Percentiles rank a stretch among this genome's conserved stretches.
Evolutionary conservation across 2,797 vertebrate genomes (phyloP).

Genomic region (Paguma larvata): DNA sequence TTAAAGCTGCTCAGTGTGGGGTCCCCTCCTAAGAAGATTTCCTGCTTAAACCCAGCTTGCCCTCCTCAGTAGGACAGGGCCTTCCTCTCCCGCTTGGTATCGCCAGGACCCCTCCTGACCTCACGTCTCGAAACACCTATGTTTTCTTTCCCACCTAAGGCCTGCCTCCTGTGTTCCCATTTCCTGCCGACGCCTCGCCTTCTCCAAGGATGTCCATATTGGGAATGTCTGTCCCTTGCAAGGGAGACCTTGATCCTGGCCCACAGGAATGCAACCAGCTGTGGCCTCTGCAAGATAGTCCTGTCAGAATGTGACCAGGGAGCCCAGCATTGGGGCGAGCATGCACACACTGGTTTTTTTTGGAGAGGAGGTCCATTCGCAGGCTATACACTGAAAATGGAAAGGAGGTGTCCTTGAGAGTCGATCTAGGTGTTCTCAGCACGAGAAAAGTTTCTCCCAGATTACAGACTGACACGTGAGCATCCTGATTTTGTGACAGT

Average conservation of each 20-base stretch:
- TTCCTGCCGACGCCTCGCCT: neutral
- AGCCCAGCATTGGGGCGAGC: neutral
- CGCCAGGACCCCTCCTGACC: neutral
- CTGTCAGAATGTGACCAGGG: neutral
- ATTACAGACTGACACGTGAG: neutral
- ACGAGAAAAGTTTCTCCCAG: neutral
- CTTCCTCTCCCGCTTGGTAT: neutral
- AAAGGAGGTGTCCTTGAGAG: neutral
- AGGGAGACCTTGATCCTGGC: neutral
- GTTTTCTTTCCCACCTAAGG: neutral
- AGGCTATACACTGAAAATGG: neutral
- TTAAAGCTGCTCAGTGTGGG: neutral
- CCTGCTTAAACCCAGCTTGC: neutral
- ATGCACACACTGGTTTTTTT: neutral
- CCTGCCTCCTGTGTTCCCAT: neutral
- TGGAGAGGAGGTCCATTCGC: neutral
- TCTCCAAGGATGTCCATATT: neutral
- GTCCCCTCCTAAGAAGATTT: neutral
- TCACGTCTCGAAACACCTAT: neutral
- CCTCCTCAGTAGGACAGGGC: neutral
- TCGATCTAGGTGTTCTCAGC: neutral
- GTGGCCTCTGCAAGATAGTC: neutral
- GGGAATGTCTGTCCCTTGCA: neutral
- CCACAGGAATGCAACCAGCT: neutral
- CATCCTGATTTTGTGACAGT: slow-evolving; percentile 11